Base-by-base conservation (phyloP, 2,113 vertebrate species). In the Uria aalge region DNA sequence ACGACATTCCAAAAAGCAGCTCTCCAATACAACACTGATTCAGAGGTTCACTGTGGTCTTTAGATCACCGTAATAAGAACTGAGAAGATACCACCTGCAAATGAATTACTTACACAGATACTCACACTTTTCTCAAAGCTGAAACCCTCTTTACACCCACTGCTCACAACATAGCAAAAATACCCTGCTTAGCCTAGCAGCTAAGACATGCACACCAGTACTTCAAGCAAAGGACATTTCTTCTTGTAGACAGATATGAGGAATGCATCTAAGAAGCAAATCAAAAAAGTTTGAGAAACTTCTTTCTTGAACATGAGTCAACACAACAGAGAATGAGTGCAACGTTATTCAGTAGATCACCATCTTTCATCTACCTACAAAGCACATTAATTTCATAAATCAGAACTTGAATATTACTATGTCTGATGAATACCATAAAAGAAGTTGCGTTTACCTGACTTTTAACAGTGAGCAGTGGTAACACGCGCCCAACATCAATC, bases 401-500 rank as follows among this genome's bases (percentile, higher is more conserved):
- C 36, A 53, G 17, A 69, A 41, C 23, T 30, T 50, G 47, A 68
- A 43, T 56, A 74, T 68, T 41, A 30, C 40, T 68, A 8, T 21
- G 3, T 21, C 48, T 90, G 36, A 68, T 45, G 15, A 74, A 68
- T 21, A 32, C 30, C 47, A 60, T 38, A 34, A 52, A 52, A 85
- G 18, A 60, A 38, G 22, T 12, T 29, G 27, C 9, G 30, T 38
- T 78, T 67, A 26, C 47, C 66, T 57, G 40, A 34, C 22, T 32
- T 71, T 71, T 38, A n/a, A 40, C 53, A 26, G 16, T 3, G 55
- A 26, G n/a, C 12, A 67, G 30, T 11, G 18, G 21, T 36, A 75
- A 36, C 36, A 62, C 0, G 0, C 0, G 1, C 26, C n/a, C 17
- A 66, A 26, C 30, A 59, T 53, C 72, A n/a, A 19, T 41, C 52